Evolutionary conservation across 1,140 invertebrate genomes (phyloP).

Genomic region (Solenopsis invicta): DNA sequence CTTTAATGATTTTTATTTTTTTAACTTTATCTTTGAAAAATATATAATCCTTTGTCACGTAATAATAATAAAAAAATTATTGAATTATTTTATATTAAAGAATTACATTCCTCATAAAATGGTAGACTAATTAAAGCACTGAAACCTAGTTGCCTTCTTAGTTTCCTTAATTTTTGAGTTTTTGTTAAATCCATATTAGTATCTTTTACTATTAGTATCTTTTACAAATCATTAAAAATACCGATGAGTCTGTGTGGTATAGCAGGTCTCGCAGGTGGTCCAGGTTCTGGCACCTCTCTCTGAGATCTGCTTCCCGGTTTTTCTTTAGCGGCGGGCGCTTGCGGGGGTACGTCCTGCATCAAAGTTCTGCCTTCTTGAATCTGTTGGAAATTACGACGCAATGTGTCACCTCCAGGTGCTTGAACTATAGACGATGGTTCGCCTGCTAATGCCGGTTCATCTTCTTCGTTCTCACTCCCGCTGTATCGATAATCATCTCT

Average conservation of each 20-base stretch:
- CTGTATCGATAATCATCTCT: constrained; percentile 94
- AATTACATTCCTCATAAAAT: too few relatives aligned
- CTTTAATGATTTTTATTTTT: too few relatives aligned
- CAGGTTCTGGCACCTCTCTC: constrained; percentile 91
- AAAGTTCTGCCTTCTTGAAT: constrained; percentile 95
- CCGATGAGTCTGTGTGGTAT: constrained; percentile 96
- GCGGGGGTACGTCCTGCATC: constrained; percentile 87
- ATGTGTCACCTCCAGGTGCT: constrained; percentile 95
- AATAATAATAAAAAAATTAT: too few relatives aligned
- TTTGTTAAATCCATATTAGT: too few relatives aligned
- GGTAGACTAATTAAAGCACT: too few relatives aligned
- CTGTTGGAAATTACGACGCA: constrained; percentile 98
- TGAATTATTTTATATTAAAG: too few relatives aligned
- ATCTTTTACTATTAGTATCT: background rate
- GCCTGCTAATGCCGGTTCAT: constrained; percentile 93
- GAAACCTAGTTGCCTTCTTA: too few relatives aligned
- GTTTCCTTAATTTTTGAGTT: too few relatives aligned
- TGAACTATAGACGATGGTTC: constrained; percentile 97
- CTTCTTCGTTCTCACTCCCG: constrained; percentile 96
- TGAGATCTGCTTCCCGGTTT: constrained; percentile 82
- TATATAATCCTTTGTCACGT: too few relatives aligned
- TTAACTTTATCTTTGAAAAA: too few relatives aligned
- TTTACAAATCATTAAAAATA: constrained; percentile 63
- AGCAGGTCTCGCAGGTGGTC: constrained; percentile 93
- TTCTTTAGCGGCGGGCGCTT: constrained; percentile 88